A percentile compares a stretch with the other conserved stretches of the same genome.
phyloP scores from a whole-genome alignment of 2,888 invertebrate genomes.

The Theodoxus fluviatilis region DNA sequence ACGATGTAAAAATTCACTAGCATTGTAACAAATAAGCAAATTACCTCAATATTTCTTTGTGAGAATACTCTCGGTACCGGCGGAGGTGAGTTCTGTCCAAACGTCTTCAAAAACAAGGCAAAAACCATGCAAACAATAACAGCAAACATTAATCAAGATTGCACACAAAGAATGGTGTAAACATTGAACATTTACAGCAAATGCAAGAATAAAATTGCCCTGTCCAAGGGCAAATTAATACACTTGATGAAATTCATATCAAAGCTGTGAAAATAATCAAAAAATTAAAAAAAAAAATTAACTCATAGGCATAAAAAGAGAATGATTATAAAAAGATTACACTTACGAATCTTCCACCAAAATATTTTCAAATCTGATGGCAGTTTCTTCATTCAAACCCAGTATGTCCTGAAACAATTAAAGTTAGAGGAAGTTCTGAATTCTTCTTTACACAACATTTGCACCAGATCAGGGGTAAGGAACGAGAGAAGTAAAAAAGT shows the following conservation, averaged over 20 bases:
- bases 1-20: too few species aligned
- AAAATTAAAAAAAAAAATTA: neutral
- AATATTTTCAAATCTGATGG: conserved; percentile 78
- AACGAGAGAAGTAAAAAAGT: too few species aligned
- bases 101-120: conserved; percentile 62
- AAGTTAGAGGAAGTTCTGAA: neutral
- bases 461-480: too few species aligned
- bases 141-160: too few species aligned
- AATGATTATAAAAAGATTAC: too few species aligned
- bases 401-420: conserved; percentile 74
- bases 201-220: too few species aligned
- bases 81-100: conserved; percentile 69
- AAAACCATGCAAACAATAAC: neutral
- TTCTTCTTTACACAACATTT: neutral
- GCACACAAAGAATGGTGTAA: too few species aligned
- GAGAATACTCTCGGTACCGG: conserved; percentile 68
- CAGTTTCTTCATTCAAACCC: conserved; percentile 80
- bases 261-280: conserved; percentile 62
- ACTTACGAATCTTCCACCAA: conserved; percentile 72
- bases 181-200: too few species aligned
- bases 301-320: conserved; percentile 13
- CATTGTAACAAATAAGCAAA: neutral
- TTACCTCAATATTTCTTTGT: conserved; percentile 75
- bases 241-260: conserved; percentile 70
- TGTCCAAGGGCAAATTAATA: too few species aligned